phyloP scores from a whole-genome alignment of 2,888 invertebrate species.

The Geotrupes spiniger region DNA sequence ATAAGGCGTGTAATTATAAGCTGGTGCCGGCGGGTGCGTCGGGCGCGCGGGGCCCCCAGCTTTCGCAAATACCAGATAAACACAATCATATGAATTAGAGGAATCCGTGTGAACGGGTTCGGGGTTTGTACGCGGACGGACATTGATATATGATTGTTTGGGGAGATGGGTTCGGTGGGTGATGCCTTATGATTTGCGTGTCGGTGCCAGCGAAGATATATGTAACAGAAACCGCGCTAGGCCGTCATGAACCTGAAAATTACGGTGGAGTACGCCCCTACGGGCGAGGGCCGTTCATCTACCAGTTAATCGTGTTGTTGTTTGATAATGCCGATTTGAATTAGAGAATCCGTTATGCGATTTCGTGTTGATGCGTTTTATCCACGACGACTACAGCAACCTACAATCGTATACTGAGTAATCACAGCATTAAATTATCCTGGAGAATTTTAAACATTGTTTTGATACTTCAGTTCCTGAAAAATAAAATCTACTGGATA shows the following conservation, averaged over 20 bases:
- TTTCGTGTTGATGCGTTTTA: too few relatives aligned
- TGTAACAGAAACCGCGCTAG: conserved; percentile 21
- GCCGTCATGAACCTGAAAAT: conserved; percentile 7
- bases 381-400: too few relatives aligned
- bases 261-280: conserved; percentile 1
- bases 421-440: too few relatives aligned
- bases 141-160: conserved; percentile 33
- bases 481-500: too few relatives aligned
- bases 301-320: conserved; percentile 1
- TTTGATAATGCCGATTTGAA: neutral
- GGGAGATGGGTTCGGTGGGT: conserved; percentile 24
- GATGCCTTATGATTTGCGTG: conserved; percentile 36
- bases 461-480: too few relatives aligned
- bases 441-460: too few relatives aligned
- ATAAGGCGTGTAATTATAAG: conserved; percentile 38
- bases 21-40: conserved; percentile 29
- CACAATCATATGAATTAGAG: conserved; percentile 28
- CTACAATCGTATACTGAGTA: too few relatives aligned
- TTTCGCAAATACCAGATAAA: conserved; percentile 21
- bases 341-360: neutral
- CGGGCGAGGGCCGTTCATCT: neutral
- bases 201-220: conserved; percentile 36
- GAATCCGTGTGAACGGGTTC: conserved; percentile 32
- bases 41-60: conserved; percentile 7
- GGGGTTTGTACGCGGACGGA: conserved; percentile 24